Conservation (phyloP, 2,888 invertebrate species). For the Nebria salina region DNA sequence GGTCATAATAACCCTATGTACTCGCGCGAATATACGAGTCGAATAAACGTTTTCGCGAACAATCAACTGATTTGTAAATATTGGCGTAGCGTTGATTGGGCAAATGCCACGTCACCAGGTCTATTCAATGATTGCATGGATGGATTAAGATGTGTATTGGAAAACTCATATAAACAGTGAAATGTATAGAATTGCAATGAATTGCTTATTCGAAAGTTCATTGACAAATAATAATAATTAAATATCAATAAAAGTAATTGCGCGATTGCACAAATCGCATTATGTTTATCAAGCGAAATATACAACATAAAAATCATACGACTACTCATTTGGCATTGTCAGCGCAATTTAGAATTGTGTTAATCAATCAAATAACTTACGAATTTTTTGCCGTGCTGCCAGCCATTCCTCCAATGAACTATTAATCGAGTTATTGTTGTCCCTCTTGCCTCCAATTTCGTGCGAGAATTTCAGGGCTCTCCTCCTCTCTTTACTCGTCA, state of each 20-base stretch:
- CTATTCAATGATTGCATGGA: background rate
- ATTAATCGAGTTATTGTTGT: conserved; percentile 60
- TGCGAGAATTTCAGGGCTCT: conserved; percentile 66
- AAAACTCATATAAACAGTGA: no score
- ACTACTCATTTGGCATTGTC: conserved; percentile 26
- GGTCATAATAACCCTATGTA: conserved; percentile 2
- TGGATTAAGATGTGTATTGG: no score
- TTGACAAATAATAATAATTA: conserved; percentile 10
- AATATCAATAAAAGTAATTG: background rate
- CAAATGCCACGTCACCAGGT: conserved; percentile 32
- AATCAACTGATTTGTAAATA: conserved; percentile 42
- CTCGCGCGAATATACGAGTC: background rate
- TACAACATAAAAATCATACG: conserved; percentile 28
- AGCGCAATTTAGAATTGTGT: background rate
- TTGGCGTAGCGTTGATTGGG: conserved; percentile 34
- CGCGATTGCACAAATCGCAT: background rate
- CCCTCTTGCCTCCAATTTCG: conserved; percentile 60
- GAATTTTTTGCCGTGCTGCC: conserved; percentile 63
- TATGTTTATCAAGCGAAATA: conserved; percentile 31
- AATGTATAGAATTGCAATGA: background rate
- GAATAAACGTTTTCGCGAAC: background rate
- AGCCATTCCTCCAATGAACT: conserved; percentile 68
- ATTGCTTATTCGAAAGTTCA: background rate
- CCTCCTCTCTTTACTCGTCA: conserved; percentile 71
- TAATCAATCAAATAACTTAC: conserved; percentile 54